Evolutionary conservation across 2,797 vertebrate genomes (phyloP), one percentile per base, ranked within the genome.

Genomic region (Etheostoma perlongum): DNA sequence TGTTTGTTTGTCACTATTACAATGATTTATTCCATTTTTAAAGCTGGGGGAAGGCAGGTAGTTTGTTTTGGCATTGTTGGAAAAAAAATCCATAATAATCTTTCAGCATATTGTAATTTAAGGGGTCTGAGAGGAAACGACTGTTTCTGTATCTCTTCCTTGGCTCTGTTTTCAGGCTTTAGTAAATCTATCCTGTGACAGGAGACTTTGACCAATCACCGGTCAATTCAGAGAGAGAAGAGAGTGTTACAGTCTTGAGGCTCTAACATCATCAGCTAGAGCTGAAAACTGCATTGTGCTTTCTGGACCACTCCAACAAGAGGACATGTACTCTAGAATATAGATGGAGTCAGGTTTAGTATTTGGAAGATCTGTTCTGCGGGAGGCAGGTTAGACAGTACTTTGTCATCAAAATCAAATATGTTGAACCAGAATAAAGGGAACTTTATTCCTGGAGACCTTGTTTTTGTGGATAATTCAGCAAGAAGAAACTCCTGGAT

Each of bases 401-500:
- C 49, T 59, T 76, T 48, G 23, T 57, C 60, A 75, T 73, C 54
- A 54, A 60, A 79, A 62, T 74, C 64, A 72, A 81, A 42, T 55
- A 64, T 67, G 54, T 77, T 76, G 65, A 77, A 86, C 61, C 69
- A 77, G 79, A 85, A 87, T 76, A 89, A 82, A 85, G 75, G 21
- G 27, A 84, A 84, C 72, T 83, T 89, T 85, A 79, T 84, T 90
- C 84, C 73, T 84, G 80, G 78, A 87, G 75, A 87, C 72, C 23
- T 52, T 33, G 74, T 77, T 82, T 63, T 69, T 80, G 63, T 73
- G 67, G 78, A 82, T 85, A 88, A 86, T 72, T 86, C 81, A 83
- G 77, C 79, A 81, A 74, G 44, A 14, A 79, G 66, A 77, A 70
- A 70, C 49, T 76, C 47, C 47, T 62, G 23, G 70, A 83, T 89